Conservation (phyloP, 2,888 invertebrate genomes). For the Endotricha flammealis region DNA sequence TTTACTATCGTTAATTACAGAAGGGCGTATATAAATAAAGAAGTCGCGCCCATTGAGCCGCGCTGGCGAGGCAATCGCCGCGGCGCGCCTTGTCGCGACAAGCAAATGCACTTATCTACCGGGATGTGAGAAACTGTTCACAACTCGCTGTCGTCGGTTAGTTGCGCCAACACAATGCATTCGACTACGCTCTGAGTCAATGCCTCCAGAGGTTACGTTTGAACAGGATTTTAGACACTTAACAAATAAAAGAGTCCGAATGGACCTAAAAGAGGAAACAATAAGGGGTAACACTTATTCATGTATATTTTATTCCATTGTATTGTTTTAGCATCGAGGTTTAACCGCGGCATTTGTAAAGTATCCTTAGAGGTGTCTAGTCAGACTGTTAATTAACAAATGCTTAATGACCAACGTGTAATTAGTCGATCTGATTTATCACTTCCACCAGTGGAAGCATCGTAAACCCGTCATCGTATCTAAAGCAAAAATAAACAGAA, state of each 20-base stretch:
- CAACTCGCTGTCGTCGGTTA: constrained; percentile 63
- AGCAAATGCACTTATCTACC: constrained; percentile 78
- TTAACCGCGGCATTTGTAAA: constrained; percentile 6
- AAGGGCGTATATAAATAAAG: constrained; percentile 73
- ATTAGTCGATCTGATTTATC: constrained; percentile 43
- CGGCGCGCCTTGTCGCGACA: constrained; percentile 71
- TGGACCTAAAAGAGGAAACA: constrained; percentile 50
- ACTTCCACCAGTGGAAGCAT: constrained; percentile 34
- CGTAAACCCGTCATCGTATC: constrained; percentile 50
- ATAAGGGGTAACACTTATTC: constrained; percentile 47
- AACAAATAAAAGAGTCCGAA: constrained; percentile 51
- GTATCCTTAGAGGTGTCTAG: constrained; percentile 6
- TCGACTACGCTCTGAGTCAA: constrained; percentile 50
- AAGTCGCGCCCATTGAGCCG: constrained; percentile 63
- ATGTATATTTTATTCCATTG: constrained; percentile 43
- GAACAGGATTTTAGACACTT: constrained; percentile 55
- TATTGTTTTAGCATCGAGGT: constrained; percentile 19
- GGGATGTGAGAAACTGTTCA: constrained; percentile 71
- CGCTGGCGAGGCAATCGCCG: constrained; percentile 57
- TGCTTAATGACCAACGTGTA: constrained; percentile 38
- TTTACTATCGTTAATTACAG: constrained; percentile 72
- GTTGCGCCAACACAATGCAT: constrained; percentile 63
- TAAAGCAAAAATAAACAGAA: constrained; percentile 63
- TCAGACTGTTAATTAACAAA: constrained; percentile 24
- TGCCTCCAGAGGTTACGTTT: constrained; percentile 58